Evolutionary conservation across 2,113 vertebrate species (phyloP), one percentile per base, ranked within the genome.

Genomic region (Speoplatyrhinus poulsoni): DNA sequence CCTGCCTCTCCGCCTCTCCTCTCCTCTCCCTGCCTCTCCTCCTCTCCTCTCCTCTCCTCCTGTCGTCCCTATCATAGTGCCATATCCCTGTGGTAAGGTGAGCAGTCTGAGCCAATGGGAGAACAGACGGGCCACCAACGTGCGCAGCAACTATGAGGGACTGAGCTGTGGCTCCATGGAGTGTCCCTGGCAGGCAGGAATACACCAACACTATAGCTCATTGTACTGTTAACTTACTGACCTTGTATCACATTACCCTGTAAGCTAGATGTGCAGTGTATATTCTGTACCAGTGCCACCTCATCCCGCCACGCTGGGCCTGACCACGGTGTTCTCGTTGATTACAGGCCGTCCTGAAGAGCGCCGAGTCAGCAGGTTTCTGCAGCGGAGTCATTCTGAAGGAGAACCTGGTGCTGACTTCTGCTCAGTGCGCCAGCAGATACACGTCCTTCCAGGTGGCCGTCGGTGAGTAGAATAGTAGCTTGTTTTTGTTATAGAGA

Each of bases 111-210:
- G 64, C 0, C 62, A 47, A 7, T 91, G 85, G 90, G 15, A 70
- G 0, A 16, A 0, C 1, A 86, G 80, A 63, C 67, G 65, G 65
- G 1, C 72, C 17, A 19, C 0, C 64, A 92, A 86, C 57, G 16
- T 11, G 36, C n/a, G 7, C 49, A 85, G n/a, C 3, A 79, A 49
- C 67, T 91, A 78, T 59, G 63, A 76, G 68, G 88, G 85, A 17
- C 10, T 89, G 0, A 2, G 0, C 65, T 94, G 92, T 49, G 13
- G 3, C 0, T 26, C 75, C 2, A 53, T 67, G 0, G 89, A 91
- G 55, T 94, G 93, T 76, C 91, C 92, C 11, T 94, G 93, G 93
- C 92, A 93, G 92, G 93, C 93, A 82, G 56, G 60, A 46, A 57
- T 19, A 11, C 15, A 33, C 33, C 26, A 2, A 62, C 61, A 63